Evolutionary conservation across 1,140 invertebrate genomes (phyloP).

Genomic region (Bombus superbus): DNA sequence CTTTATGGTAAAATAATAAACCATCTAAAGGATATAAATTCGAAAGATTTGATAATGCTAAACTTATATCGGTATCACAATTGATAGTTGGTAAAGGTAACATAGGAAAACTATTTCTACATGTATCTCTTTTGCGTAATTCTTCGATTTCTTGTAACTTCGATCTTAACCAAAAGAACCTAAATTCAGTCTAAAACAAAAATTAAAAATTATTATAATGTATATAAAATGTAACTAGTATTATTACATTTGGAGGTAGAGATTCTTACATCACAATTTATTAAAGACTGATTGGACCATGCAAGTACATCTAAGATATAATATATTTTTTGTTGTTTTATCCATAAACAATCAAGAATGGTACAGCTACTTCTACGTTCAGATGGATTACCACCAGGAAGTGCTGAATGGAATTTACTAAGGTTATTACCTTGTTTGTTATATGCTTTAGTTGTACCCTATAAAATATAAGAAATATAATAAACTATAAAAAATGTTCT

Average conservation of each 20-base stretch:
- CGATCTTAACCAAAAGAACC: constrained; percentile 89
- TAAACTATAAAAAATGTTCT: constrained; percentile 4
- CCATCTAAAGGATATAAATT: constrained; percentile 86
- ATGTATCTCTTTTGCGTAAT: constrained; percentile 71
- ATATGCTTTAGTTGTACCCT: constrained; percentile 90
- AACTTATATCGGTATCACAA: constrained; percentile 78
- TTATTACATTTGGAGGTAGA: neutral
- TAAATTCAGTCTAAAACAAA: constrained; percentile 87
- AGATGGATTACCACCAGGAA: constrained; percentile 89
- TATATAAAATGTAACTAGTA: constrained; percentile 24
- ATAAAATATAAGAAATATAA: constrained; percentile 42
- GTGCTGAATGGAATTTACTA: constrained; percentile 84
- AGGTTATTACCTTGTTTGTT: constrained; percentile 87
- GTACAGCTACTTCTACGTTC: constrained; percentile 78
- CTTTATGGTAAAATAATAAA: constrained; percentile 91
- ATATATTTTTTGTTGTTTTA: constrained; percentile 85
- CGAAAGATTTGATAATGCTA: constrained; percentile 71
- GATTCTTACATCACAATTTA: constrained; percentile 89
- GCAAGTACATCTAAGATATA: constrained; percentile 92
- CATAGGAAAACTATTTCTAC: constrained; percentile 83
- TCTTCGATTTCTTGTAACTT: constrained; percentile 86
- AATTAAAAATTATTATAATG: constrained; percentile 26
- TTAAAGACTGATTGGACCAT: constrained; percentile 90
- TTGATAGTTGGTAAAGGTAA: constrained; percentile 79
- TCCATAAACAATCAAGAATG: constrained; percentile 93